phyloP scores from a whole-genome alignment of 2,113 vertebrate genomes.

The Mohoua ochrocephala region DNA sequence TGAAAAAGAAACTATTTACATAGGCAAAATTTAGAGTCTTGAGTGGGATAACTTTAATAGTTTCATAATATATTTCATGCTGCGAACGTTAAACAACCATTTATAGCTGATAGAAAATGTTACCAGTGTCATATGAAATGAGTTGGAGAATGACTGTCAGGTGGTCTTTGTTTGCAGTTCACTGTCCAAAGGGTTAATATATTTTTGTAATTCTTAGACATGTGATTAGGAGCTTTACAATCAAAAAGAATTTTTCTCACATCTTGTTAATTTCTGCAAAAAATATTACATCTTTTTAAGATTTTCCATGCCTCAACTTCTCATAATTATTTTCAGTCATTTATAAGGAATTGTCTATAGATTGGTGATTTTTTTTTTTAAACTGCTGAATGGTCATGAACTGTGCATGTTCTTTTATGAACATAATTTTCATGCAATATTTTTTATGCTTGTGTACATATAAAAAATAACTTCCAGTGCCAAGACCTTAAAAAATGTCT shows the following conservation, averaged over 20 bases:
- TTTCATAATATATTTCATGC: not conserved
- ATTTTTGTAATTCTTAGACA: not conserved
- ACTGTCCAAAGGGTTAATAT: not conserved
- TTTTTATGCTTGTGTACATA: not conserved
- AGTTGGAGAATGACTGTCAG: not conserved
- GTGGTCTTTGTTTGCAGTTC: not conserved
- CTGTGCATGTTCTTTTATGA: not conserved
- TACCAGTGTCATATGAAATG: not conserved
- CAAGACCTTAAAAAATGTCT: slow-evolving; percentile 5
- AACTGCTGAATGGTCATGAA: not conserved
- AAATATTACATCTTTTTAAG: not conserved
- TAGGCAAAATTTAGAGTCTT: not conserved
- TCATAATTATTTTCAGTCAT: not conserved
- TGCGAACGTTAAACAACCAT: not conserved
- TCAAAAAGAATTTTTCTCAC: not conserved
- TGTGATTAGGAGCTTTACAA: not conserved
- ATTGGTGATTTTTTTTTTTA: too few species aligned
- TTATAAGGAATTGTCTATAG: not conserved
- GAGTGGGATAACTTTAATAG: not conserved
- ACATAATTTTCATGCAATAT: not conserved
- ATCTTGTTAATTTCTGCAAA: not conserved
- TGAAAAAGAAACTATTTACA: not conserved
- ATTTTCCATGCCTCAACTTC: not conserved
- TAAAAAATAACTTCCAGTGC: not conserved
- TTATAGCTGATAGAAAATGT: not conserved